Evolutionary conservation across 2,797 vertebrate genomes (phyloP), one percentile per base, ranked within the genome.

Genomic region (Craterocephalus amniculus): DNA sequence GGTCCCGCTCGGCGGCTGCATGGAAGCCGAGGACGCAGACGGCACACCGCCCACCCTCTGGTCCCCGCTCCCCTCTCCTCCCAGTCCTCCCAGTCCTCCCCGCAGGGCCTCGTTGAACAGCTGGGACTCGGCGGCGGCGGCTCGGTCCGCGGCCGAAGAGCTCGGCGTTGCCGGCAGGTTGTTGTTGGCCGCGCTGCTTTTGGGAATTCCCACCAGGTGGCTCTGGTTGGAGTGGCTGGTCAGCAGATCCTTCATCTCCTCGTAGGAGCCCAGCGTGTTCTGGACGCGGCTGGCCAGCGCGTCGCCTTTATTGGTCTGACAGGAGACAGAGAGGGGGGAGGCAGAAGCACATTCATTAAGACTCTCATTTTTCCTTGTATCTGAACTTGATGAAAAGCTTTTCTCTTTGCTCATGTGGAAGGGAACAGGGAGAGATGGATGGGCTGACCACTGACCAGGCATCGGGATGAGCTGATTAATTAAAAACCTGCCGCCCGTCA

Each of bases 151-250:
- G 0, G 67, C 24, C 1, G 81, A 83, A 13, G 83, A 71, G 81
- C 79, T 79, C 0, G 95, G 94, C 0, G 95, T 94, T 87, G 96
- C 95, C 45, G 96, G 95, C 31, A 87, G 71, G 79, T 72, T 89
- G 85, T 77, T 88, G 66, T 71, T 71, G 0, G 31, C 29, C 6
- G 65, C 22, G 79, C 80, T 85, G 65, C 88, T 85, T 87, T 97
- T 97, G 85, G 96, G 96, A 87, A 99, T 97, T 80, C 97, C 98
- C 83, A 99, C 97, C 79, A 99, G 93, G 82, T 99, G 97, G 86
- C 96, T 97, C 92, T 98, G 96, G 89, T 97, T 97, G 64, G 95
- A 96, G 79, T 97, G 97, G 91, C 95, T 97, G 76, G 96, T 97
- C 89, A 98, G 80, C 69, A 98, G 92, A 87, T 97, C 97, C 86